Percentiles rank a stretch among this genome's conserved stretches.
These are phyloP conservation scores for Macrobrachium nipponense DNA, from an alignment of 1,140 invertebrate genomes.

Conservation along the genomic window DNA sequence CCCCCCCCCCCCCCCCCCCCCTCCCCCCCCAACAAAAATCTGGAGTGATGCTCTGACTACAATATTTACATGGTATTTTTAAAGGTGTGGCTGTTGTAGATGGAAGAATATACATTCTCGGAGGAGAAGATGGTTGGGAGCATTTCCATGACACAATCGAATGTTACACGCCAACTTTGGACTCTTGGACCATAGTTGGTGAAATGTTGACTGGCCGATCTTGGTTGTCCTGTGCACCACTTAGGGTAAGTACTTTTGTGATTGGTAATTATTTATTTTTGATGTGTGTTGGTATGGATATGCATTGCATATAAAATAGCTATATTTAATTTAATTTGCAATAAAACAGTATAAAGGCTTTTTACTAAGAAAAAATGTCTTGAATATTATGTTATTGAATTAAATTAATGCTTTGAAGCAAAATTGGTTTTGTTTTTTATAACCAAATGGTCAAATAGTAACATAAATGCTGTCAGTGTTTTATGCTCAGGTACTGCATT, in stretches of 20 bases:
- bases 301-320: neutral
- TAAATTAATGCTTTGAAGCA: too few species aligned
- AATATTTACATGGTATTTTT: neutral
- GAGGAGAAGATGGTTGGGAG: conserved; percentile 74
- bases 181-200: conserved; percentile 70
- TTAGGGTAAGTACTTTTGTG: conserved; percentile 65
- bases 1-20: too few species aligned
- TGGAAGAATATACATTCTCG: conserved; percentile 71
- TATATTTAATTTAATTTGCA: neutral
- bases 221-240: conserved; percentile 72
- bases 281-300: neutral
- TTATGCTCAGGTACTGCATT: too few species aligned
- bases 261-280: neutral
- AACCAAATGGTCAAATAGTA: too few species aligned
- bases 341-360: too few species aligned
- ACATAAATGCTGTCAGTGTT: too few species aligned
- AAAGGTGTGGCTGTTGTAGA: conserved; percentile 70
- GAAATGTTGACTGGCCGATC: conserved; percentile 71
- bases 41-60: too few species aligned
- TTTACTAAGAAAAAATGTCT: too few species aligned
- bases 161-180: conserved; percentile 70
- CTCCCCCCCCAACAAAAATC: too few species aligned
- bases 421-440: too few species aligned
- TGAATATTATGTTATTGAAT: too few species aligned
- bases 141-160: conserved; percentile 72